Base-by-base conservation (phyloP, 2,797 vertebrate species). In the Gephyroberyx darwinii region DNA sequence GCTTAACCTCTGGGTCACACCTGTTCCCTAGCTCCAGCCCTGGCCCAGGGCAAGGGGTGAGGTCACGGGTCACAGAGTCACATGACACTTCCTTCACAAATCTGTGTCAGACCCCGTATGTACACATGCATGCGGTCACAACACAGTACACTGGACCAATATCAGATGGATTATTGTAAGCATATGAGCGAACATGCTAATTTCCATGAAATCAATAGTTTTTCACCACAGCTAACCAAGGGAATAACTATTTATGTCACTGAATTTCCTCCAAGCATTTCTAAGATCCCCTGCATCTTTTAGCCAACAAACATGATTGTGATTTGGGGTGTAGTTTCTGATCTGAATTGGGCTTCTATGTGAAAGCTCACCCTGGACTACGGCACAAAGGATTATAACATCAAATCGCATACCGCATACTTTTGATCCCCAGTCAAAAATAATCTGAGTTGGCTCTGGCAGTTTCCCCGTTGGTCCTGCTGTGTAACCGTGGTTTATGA, bases 21-120 rank as follows among this genome's bases (percentile, higher is more conserved):
- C 92, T 92, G 93, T 90, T 92, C 86, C 79, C 75, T 43, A 60
- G 68, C 81, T 90, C 72, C 75, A 62, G 77, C 78, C 63, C 57
- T 63, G 39, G 82, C 78, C 75, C 16, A 74, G 61, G 73, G 70
- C 62, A 74, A 75, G 39, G 62, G 78, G 26, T 73, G 73, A 83
- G 78, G 77, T 90, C 82, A 84, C 43, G 70, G 85, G 71, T 77
- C 71, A 65, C 0, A 45, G 74, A 78, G 82, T 90, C 89, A 90
- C 78, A 82, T 89, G 84, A 84, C 77, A 86, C 71, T 53, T 80
- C 71, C 61, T 60, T 78, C 78, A 56, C 67, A 81, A 69, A 76
- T 76, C 65, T 72, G 51, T 77, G 79, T 74, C 33, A 37, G 33
- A 66, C 52, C 20, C 35, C 60, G 59, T 45, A 76, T 47, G 2